phyloP scores from a whole-genome alignment of 2,113 vertebrate genomes.

The Oenanthe melanoleuca region DNA sequence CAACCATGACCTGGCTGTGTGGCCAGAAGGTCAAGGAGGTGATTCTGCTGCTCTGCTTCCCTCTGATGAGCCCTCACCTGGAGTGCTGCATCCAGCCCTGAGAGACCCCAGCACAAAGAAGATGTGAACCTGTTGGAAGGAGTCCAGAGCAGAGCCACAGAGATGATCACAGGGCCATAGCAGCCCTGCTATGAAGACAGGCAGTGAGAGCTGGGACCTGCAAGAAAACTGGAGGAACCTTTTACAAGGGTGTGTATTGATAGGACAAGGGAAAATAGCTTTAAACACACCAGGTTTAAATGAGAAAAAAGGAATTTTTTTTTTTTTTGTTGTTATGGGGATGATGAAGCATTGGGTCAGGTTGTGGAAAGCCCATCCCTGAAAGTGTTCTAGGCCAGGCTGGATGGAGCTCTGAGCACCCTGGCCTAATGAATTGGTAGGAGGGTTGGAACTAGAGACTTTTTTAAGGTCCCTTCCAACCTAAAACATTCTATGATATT shows the following conservation, averaged over 20 bases:
- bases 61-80: background rate
- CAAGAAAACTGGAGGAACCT: background rate
- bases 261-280: background rate
- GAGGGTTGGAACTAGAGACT: background rate
- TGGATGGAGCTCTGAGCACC: background rate
- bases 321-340: background rate
- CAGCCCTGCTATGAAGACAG: too few species aligned
- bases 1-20: accelerated
- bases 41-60: background rate
- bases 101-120: background rate
- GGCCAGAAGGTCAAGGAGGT: background rate
- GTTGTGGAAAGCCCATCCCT: background rate
- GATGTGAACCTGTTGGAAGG: background rate
- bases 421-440: too few species aligned
- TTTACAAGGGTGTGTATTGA: too few species aligned
- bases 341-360: background rate
- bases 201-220: background rate
- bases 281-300: background rate
- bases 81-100: background rate
- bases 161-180: too few species aligned
- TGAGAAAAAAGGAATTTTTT: background rate
- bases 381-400: background rate
- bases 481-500: background rate
- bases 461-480: background rate
- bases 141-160: too few species aligned